phyloP scores from a whole-genome alignment of 2,797 vertebrate species.

The Bradypodion ventrale region DNA sequence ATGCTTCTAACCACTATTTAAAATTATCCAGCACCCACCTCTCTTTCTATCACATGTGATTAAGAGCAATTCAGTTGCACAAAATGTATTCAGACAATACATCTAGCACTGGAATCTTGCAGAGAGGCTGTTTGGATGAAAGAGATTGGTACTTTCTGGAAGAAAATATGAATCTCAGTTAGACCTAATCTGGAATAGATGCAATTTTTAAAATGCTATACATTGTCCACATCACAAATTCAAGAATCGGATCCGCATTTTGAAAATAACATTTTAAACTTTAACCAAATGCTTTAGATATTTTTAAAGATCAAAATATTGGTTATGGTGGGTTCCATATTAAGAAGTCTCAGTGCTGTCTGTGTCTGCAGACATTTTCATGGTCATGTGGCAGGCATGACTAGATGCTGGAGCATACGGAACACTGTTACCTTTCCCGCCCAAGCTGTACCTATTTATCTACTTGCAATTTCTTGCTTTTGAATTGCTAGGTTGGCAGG shows the following conservation, averaged over 20 bases:
- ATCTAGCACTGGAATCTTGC: conserved; percentile 1
- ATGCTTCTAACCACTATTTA: conserved; percentile 58
- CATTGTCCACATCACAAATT: neutral
- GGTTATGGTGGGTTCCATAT: neutral
- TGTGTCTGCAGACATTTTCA: too few species aligned
- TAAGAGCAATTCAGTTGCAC: too few species aligned
- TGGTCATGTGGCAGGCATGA: too few species aligned
- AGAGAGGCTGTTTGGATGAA: conserved; percentile 29
- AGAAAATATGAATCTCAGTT: neutral
- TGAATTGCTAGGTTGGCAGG: too few species aligned
- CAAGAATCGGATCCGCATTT: neutral
- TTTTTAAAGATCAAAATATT: neutral
- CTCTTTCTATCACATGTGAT: conserved; percentile 26
- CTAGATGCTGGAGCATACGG: too few species aligned
- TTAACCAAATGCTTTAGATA: neutral
- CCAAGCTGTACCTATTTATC: too few species aligned
- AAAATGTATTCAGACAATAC: too few species aligned
- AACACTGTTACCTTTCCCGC: too few species aligned
- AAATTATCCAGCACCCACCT: conserved; percentile 38
- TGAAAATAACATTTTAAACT: neutral
- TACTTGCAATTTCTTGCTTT: too few species aligned
- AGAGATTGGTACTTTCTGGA: neutral
- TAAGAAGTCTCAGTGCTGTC: too few species aligned
- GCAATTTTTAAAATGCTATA: neutral
- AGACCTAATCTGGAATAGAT: neutral